Conservation (phyloP, 2,797 vertebrate species). For the Schizopygopsis malacanthus region DNA sequence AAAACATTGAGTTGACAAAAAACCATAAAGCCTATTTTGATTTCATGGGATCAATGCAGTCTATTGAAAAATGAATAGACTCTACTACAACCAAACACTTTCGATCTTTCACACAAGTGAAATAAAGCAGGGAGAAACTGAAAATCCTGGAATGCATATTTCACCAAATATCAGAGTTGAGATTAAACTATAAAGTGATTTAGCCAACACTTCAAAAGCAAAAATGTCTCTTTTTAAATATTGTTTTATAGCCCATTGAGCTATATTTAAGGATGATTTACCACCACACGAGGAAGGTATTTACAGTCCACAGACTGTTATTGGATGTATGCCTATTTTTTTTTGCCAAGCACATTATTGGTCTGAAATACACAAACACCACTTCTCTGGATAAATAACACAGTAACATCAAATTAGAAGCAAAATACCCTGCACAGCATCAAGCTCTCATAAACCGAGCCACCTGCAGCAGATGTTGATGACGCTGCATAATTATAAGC, state of each 20-base stretch:
- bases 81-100: neutral
- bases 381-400: conserved; percentile 20
- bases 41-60: neutral
- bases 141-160: neutral
- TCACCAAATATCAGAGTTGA: conserved; percentile 1
- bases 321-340: neutral
- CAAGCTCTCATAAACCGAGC: neutral
- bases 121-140: neutral
- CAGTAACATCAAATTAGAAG: conserved; percentile 3
- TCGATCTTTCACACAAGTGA: neutral
- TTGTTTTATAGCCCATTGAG: neutral
- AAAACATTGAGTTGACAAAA: neutral
- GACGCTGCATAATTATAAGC: conserved; percentile 24
- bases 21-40: neutral
- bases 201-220: neutral
- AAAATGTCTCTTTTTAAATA: neutral
- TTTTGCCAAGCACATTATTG: neutral
- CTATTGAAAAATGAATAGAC: neutral
- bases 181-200: neutral
- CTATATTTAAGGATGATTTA: neutral
- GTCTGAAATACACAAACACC: conserved; percentile 17
- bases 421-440: conserved; percentile 10
- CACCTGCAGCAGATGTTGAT: conserved; percentile 29
- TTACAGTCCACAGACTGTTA: neutral
- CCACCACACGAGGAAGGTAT: neutral